These are phyloP conservation scores for Champsocephalus esox DNA, from an alignment of 2,797 vertebrate species.

Conservation along the genomic window DNA sequence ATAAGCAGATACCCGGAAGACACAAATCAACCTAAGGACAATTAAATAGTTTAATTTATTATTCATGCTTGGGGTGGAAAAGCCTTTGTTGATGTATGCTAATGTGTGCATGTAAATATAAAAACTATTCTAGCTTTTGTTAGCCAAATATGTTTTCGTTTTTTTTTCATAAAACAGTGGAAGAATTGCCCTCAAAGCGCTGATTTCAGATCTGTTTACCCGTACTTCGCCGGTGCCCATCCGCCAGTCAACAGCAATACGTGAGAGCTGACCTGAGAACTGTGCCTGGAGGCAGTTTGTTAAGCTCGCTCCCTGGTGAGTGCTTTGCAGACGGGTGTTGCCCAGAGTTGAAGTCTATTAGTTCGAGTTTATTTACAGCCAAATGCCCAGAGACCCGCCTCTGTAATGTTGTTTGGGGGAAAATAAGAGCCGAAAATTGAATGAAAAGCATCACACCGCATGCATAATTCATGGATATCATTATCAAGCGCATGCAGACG, in stretches of 20 bases:
- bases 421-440: slow-evolving; percentile 80
- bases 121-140: slow-evolving; percentile 39
- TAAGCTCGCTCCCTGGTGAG: slow-evolving; percentile 69
- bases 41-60: slow-evolving; percentile 47
- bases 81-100: slow-evolving; percentile 46
- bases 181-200: slow-evolving; percentile 26
- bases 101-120: slow-evolving; percentile 64
- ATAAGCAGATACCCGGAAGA: slow-evolving; percentile 16
- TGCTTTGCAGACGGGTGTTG: slow-evolving; percentile 76
- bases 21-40: slow-evolving; percentile 28
- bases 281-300: slow-evolving; percentile 73
- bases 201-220: slow-evolving; percentile 63
- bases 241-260: slow-evolving; percentile 44
- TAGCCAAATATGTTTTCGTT: neutral
- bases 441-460: slow-evolving; percentile 80
- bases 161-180: slow-evolving; percentile 3
- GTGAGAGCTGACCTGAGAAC: slow-evolving; percentile 70
- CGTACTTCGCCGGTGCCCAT: slow-evolving; percentile 42
- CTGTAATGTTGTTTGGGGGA: slow-evolving; percentile 80
- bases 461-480: slow-evolving; percentile 84
- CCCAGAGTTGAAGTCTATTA: slow-evolving; percentile 83
- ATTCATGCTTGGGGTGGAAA: slow-evolving; percentile 32
- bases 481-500: slow-evolving; percentile 78
- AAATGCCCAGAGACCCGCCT: slow-evolving; percentile 79
- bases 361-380: slow-evolving; percentile 84